Conservation (phyloP, 2,113 vertebrate species). For the Castor canadensis region DNA sequence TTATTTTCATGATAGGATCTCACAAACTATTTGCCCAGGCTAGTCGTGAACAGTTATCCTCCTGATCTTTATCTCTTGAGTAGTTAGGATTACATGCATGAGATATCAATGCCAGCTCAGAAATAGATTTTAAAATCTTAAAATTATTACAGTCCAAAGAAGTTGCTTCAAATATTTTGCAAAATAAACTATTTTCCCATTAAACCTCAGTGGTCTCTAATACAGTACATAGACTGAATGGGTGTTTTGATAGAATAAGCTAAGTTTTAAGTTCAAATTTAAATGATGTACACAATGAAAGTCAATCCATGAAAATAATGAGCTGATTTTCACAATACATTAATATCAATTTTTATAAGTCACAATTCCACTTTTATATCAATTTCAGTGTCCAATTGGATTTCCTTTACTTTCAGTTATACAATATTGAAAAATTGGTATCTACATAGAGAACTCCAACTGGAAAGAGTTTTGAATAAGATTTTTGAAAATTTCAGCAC, state of each 20-base stretch:
- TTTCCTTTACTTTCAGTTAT: background rate
- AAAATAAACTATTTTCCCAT: background rate
- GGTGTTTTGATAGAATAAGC: background rate
- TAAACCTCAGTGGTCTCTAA: background rate
- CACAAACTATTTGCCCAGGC: no score
- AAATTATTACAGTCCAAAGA: background rate
- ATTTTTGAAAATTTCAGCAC: background rate
- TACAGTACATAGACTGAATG: background rate
- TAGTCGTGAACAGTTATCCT: no score
- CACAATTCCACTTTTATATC: background rate
- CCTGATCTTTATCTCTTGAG: no score
- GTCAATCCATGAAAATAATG: background rate
- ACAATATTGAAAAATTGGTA: background rate
- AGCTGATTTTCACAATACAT: background rate
- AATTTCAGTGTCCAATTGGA: background rate
- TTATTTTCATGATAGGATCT: no score
- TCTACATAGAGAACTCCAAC: background rate
- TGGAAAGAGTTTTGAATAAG: background rate
- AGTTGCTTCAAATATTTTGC: background rate
- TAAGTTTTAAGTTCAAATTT: background rate
- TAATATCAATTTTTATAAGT: background rate
- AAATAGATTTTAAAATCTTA: background rate
- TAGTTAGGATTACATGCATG: no score
- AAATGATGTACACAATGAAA: background rate
- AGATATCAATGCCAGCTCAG: no score